These are phyloP conservation scores for Corbicula japonica DNA, from an alignment of 2,888 invertebrate genomes.

Conservation along the genomic window DNA sequence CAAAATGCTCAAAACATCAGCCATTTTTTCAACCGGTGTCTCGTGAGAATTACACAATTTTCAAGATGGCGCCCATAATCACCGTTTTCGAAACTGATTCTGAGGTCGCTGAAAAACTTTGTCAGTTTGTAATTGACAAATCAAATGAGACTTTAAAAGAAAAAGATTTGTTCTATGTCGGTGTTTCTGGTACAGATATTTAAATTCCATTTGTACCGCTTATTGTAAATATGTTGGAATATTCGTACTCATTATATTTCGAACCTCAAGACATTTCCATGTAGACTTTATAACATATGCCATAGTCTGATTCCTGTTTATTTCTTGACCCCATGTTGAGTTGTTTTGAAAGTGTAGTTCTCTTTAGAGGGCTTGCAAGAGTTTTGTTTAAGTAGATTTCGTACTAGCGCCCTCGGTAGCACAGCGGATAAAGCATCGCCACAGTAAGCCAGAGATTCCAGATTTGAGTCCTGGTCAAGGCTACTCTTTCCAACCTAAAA, in stretches of 20 bases:
- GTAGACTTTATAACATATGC: no score
- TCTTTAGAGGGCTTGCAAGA: background rate
- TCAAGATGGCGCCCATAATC: conserved; percentile 71
- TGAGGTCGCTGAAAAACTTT: conserved; percentile 72
- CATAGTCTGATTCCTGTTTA: no score
- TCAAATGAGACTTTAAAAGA: conserved; percentile 74
- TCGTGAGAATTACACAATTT: no score
- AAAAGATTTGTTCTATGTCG: conserved; percentile 73
- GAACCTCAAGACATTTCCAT: background rate
- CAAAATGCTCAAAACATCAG: conserved; percentile 98
- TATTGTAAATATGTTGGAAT: no score
- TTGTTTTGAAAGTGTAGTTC: background rate
- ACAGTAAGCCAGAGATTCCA: background rate
- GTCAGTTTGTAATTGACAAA: conserved; percentile 73
- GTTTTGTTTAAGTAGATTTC: background rate
- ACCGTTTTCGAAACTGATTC: conserved; percentile 66
- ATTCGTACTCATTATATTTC: background rate
- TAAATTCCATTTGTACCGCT: background rate
- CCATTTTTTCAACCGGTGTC: conserved; percentile 90
- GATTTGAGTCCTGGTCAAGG: background rate
- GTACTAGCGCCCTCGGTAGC: background rate
- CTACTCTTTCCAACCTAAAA: background rate
- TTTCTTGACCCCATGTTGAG: no score
- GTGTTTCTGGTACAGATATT: conserved; percentile 75
- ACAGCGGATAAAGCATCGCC: no score